Base-by-base conservation (phyloP, 2,797 vertebrate species). In the Sparus aurata region DNA sequence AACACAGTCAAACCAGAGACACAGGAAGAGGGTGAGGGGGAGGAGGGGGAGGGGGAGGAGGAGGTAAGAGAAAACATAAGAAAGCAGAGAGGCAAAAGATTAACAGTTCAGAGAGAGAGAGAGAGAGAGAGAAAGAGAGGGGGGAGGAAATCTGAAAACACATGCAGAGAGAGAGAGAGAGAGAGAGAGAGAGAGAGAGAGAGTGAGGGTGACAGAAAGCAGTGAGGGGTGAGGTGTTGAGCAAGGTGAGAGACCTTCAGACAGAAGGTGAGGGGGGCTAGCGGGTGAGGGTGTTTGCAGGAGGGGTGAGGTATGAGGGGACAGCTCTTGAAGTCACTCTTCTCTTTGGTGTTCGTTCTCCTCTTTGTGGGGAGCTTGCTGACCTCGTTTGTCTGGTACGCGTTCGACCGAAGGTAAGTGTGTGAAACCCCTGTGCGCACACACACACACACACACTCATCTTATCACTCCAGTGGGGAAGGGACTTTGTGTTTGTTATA, bases 391-490 rank as follows among this genome's bases (percentile, higher is more conserved):
- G 16, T 89, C 84, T 94, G 90, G 91, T 88, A 76, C 80, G 53
- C 64, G 15, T 49, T 69, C 55, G 75, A 71, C 13, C 7, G 79
- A 73, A 91, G 85, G 95, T 95, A 89, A 93, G 92, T 87, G 46
- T 30, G 34, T 34, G 34, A 34, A 5, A 34, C 34, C 30, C 30
- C 30, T 61, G 6, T 3, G 6, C 15, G 60, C 53, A 27, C 20
- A 18, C 59, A 64, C 25, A 47, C 38, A 59, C 43, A 15, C 18
- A 69, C 53, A 27, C 20, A 18, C 59, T 22, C 7, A 2, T 34
- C 15, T 57, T 9, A 1, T 54, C 16, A 47, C 0, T 41, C 12
- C 16, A 55, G 20, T 45, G 4, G 22, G 18, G 4, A 30, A 30
- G 30, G 30, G 30, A 30, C 30, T 30, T 30, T 30, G 30, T 30